Conservation (phyloP, 2,113 vertebrate genomes). For the Pterocles burchelli region DNA sequence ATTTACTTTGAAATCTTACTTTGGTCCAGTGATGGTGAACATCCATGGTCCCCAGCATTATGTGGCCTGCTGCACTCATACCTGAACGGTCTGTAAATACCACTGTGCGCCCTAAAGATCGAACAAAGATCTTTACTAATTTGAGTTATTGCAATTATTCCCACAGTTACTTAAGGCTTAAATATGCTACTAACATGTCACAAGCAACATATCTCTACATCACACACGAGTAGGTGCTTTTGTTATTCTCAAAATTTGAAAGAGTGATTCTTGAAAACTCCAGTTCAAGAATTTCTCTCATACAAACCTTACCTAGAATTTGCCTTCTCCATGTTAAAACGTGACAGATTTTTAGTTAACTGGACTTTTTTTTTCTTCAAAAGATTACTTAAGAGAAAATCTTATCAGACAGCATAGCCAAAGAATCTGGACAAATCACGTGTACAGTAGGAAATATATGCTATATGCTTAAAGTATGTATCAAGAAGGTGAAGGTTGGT, state of each 20-base stretch:
- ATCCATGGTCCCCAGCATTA: constrained; percentile 95
- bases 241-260: neutral
- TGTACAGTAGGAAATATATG: neutral
- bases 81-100: constrained; percentile 93
- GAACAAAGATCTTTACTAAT: constrained; percentile 24
- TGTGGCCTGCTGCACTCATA: constrained; percentile 88
- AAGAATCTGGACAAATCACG: neutral
- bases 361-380: neutral
- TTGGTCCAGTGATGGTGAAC: constrained; percentile 96
- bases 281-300: neutral
- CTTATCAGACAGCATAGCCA: neutral
- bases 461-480: neutral
- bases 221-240: neutral
- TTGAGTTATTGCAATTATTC: neutral
- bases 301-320: neutral
- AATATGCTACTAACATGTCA: neutral
- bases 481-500: neutral
- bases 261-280: neutral
- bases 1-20: constrained; percentile 74
- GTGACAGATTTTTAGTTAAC: neutral
- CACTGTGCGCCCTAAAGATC: constrained; percentile 80
- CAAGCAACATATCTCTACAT: neutral
- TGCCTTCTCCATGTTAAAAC: neutral
- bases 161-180: neutral
- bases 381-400: neutral